Evolutionary conservation across 1,140 invertebrate species (phyloP).

Genomic region (Notospermus geniculatus): DNA sequence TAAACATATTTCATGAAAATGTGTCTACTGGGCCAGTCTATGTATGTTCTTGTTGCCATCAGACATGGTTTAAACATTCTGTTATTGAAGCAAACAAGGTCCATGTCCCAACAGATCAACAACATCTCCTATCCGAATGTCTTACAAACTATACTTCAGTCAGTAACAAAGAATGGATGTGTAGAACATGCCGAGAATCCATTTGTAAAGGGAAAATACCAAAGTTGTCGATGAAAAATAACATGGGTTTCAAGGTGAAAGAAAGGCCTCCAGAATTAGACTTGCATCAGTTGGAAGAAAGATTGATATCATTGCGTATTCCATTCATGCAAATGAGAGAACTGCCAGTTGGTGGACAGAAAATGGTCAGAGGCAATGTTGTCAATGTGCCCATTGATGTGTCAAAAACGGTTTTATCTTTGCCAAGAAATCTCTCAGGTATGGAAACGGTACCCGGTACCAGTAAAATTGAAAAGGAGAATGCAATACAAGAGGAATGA

Average conservation of each 20-base stretch:
- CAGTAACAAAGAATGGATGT: background rate
- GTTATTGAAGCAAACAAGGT: background rate
- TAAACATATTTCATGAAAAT: no score
- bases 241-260: background rate
- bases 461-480: constrained; percentile 23
- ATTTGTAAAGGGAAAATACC: constrained; percentile 3
- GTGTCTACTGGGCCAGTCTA: background rate
- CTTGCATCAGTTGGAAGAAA: constrained; percentile 12
- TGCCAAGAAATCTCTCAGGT: constrained; percentile 18
- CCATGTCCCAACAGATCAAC: background rate
- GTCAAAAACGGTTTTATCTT: constrained; percentile 21
- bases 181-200: background rate
- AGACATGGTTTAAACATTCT: constrained; percentile 10
- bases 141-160: constrained; percentile 1
- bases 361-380: constrained; percentile 15
- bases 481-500: constrained; percentile 19
- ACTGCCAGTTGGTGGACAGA: background rate
- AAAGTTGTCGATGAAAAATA: background rate
- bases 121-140: background rate
- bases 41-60: constrained; percentile 7
- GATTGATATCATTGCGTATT: background rate
- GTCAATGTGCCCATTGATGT: constrained; percentile 30
- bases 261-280: constrained; percentile 6
- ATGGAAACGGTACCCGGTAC: constrained; percentile 18
- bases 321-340: constrained; percentile 15